Base-by-base conservation (phyloP, 2,113 vertebrate genomes). In the Callipepla squamata region DNA sequence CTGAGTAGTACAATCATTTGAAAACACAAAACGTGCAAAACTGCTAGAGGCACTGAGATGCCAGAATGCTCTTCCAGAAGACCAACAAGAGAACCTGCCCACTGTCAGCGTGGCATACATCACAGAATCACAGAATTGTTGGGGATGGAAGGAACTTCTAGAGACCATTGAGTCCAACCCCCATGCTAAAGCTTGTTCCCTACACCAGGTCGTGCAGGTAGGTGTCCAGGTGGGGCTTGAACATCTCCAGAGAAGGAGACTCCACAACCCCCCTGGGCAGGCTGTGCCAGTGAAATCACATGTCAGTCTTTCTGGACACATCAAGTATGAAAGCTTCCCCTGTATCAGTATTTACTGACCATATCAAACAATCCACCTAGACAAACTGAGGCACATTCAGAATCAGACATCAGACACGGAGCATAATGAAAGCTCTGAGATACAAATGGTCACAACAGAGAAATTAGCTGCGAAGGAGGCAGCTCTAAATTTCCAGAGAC, bases 41-140 rank as follows among this genome's bases (percentile, higher is more conserved):
- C 20, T 62, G 25, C 30, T 20, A 32, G 25, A 32, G 26, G 11
- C n/a, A 40, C 22, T 0, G 0, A 73, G 40, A 80, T n/a, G 17
- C 7, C 40, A 61, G 6, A 81, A 55, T 0, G 0, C 13, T 85
- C 28, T 48, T 88, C n/a, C 8, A 36, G 25, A 88, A 91, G 30
- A 42, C 26, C 34, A 59, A 47, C 0, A 70, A 51, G 1, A 69
- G 26, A 76, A 59, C 10, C 18, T 1, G 0, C 15, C 32, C 6
- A 5, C 36, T 28, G 14, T 3, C 72, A n/a, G 17, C 25, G 30
- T 23, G 36, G 17, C n/a, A 57, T 28, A 76, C 25, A 26, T 11
- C 15, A 40, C 40, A 40, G 40, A 40, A 40, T 40, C 4, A 40
- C 40, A 40, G 40, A 40, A 40, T 13, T 40, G 40, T 40, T 40